Evolutionary conservation across 2,113 vertebrate species (phyloP), one percentile per base, ranked within the genome.

Genomic region (Percina caprodes): DNA sequence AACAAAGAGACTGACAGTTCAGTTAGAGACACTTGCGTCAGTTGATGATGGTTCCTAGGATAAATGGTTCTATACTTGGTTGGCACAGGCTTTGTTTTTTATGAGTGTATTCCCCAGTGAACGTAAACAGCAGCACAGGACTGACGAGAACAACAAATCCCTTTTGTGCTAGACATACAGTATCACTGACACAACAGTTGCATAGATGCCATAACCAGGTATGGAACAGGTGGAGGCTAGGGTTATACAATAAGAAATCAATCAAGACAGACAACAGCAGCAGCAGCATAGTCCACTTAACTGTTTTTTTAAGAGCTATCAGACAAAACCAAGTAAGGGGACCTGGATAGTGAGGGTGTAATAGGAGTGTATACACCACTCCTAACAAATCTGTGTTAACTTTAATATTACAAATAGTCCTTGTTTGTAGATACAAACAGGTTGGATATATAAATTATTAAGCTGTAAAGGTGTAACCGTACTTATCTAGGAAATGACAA

Each of bases 71-170:
- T 56, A 35, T 68, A 24, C 33, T 59, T 9, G 5, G 16, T 62
- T 55, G n/a, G 42, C 69, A 73, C 59, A 60, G 33, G 48, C 26
- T 77, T 56, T 77, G 74, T 79, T 35, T 51, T 30, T 93, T 88
- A 72, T 93, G 39, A 60, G 83, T 24, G 74, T 26, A 51, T 86
- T 49, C 45, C 80, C 86, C 14, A 68, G 18, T 15, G 15, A 73
- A 51, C 76, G 23, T 35, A 48, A 63, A 42, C 39, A 61, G 63
- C 59, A 72, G 2, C 62, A 55, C n/a, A 46, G 10, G 49, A 45
- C 15, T 18, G 13, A 13, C 46, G 30, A 79, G 30, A n/a, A 11
- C 23, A 52, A 69, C 30, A 77, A 62, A 83, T 62, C 23, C 60
- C 14, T 30, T 30, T 30, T 11, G 74, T 55, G 48, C 13, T 16